phyloP scores from a whole-genome alignment of 2,113 vertebrate species.

The Pyrgilauda ruficollis region DNA sequence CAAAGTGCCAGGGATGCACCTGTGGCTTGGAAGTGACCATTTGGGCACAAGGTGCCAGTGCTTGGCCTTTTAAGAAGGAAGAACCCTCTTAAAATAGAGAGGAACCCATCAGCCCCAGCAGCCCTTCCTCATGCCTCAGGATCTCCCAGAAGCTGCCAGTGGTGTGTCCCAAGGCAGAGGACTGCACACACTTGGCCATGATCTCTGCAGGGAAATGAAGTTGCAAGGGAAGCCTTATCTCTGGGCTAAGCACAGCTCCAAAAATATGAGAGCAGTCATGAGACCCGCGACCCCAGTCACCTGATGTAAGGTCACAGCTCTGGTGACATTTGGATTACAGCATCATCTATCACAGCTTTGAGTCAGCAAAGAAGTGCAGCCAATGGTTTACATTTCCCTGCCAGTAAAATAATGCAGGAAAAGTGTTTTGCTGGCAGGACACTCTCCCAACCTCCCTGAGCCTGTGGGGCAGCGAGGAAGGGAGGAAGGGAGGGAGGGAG shows the following conservation, averaged over 20 bases:
- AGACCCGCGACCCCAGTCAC: background rate
- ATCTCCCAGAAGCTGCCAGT: background rate
- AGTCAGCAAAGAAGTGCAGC: conserved; percentile 14
- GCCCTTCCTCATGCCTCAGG: rapidly evolving
- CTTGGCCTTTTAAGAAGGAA: background rate
- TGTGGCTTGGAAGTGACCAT: background rate
- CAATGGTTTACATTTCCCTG: conserved; percentile 20
- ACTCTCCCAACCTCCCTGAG: background rate
- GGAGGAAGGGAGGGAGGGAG: background rate
- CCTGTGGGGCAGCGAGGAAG: background rate
- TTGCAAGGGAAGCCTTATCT: background rate
- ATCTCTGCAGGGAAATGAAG: background rate
- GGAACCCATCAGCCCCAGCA: background rate
- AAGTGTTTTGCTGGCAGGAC: rapidly evolving
- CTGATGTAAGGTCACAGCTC: background rate
- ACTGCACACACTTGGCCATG: rapidly evolving
- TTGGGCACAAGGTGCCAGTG: background rate
- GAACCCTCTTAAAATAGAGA: background rate
- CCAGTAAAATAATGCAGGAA: background rate
- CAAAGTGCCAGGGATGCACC: background rate
- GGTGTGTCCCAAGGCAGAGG: background rate
- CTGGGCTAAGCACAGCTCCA: background rate
- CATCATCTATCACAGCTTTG: background rate
- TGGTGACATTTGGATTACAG: conserved; percentile 59
- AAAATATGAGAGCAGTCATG: conserved; percentile 50